Percentiles rank a stretch among this genome's conserved stretches.
These are phyloP conservation scores for Aphaenogaster ashmeadi DNA, from an alignment of 1,140 invertebrate species.

Conservation along the genomic window DNA sequence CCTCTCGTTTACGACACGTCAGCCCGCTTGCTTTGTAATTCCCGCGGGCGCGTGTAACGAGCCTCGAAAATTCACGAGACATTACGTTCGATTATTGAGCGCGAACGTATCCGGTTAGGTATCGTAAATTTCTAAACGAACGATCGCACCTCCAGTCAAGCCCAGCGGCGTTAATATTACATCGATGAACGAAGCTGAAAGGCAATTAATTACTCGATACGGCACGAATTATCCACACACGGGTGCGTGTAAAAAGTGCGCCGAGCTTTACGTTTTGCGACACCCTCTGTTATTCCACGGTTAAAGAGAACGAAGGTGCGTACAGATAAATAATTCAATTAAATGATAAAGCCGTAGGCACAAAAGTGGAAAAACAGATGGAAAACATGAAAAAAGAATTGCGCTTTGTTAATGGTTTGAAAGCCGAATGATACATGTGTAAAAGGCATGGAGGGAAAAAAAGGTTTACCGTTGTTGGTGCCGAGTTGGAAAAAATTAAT, in stretches of 20 bases:
- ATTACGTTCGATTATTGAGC: constrained; percentile 63
- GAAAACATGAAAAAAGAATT: background rate
- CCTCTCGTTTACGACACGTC: constrained; percentile 54
- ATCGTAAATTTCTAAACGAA: constrained; percentile 64
- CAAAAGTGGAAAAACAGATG: background rate
- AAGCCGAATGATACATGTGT: background rate
- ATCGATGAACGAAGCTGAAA: constrained; percentile 53
- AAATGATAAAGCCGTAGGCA: constrained; percentile 16
- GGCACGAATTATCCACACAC: background rate
- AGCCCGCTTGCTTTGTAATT: constrained; percentile 59
- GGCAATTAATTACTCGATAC: constrained; percentile 54
- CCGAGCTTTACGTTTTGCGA: background rate
- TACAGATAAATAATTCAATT: constrained; percentile 27
- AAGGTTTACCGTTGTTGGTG: constrained; percentile 5
- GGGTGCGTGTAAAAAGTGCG: constrained; percentile 21
- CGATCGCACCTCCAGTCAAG: constrained; percentile 44
- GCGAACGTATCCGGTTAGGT: constrained; percentile 51
- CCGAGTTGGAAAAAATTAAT: constrained; percentile 36
- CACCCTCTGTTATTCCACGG: background rate
- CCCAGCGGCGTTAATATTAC: constrained; percentile 44
- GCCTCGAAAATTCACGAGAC: constrained; percentile 65
- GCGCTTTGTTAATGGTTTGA: constrained; percentile 2
- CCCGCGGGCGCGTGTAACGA: constrained; percentile 47
- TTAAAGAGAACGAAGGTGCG: background rate
- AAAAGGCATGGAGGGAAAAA: too few relatives aligned